Evolutionary conservation across 1,140 invertebrate genomes (phyloP), one percentile per base, ranked within the genome.

Genomic region (Drosophila gunungcola): DNA sequence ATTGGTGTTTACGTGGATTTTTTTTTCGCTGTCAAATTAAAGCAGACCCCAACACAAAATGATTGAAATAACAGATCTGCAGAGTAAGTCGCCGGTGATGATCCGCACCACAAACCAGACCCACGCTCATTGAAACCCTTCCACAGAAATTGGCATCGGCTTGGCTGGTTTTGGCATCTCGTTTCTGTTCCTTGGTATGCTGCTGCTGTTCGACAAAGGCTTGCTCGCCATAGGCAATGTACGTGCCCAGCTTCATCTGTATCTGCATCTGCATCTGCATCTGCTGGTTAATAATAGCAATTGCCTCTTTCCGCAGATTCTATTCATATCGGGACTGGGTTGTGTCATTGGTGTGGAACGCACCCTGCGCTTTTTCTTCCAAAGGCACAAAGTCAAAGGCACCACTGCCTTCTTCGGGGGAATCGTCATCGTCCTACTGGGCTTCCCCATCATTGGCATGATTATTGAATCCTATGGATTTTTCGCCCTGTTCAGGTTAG

Each of bases 161-260:
- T 93, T 99, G 51, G 97, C 98, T 39, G 97, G 97, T 39, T 99
- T 99, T 94, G 99, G 99, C 11, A 95, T 99, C 78, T 96, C 96
- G 49, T 99, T 99, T 91, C 94, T 99, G 16, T 98, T 99, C 85
- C 94, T 99, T 16, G 99, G 99, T 57, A 95, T 99, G 52, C 83
- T 99, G 41, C 93, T 99, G 46, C 94, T 99, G 13, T 99, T 99
- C 94, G 99, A 99, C 93, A 99, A 98, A 93, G 99, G 98, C 73
- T 94, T 99, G 70, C 94, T 99, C 49, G 99, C 99, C 10, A 98
- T 99, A 91, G 99, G 99, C 92, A 99, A 99, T 95, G 98, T 98
- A 95, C 32, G 29, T 32, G 1, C 6, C 29, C 29, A 32, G 5
- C 29, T 7, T 4, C 29, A 32, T 32, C 29, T 21, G 16, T 1